These are phyloP conservation scores for Poeciliopsis retropinna DNA, from an alignment of 2,113 vertebrate genomes.

Conservation along the genomic window DNA sequence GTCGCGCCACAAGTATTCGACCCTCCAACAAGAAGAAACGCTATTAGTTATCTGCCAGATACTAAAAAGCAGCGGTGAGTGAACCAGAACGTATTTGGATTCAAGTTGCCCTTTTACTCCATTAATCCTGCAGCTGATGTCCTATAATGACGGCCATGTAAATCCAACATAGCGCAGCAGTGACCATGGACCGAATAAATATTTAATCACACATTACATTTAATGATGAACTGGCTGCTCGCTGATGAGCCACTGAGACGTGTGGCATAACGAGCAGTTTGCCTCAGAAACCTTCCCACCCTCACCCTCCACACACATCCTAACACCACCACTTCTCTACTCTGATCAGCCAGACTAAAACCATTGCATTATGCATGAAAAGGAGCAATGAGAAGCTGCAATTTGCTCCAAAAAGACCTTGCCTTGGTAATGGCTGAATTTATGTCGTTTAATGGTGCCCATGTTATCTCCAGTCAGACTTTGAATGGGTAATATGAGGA, in stretches of 20 bases:
- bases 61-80: background rate
- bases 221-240: constrained; percentile 67
- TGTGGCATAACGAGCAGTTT: constrained; percentile 61
- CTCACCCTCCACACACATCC: background rate
- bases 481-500: constrained; percentile 27
- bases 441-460: constrained; percentile 53
- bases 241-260: constrained; percentile 59
- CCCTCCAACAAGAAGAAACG: background rate
- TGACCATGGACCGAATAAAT: constrained; percentile 65
- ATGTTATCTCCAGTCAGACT: constrained; percentile 37
- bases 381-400: constrained; percentile 61
- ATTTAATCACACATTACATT: constrained; percentile 72
- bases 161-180: constrained; percentile 62
- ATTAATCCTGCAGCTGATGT: constrained; percentile 45
- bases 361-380: constrained; percentile 72
- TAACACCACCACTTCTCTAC: constrained; percentile 20
- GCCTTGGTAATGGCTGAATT: constrained; percentile 61
- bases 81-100: constrained; percentile 28
- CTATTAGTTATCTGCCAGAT: background rate
- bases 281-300: constrained; percentile 26
- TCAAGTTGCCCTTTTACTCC: constrained; percentile 22
- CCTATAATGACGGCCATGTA: constrained; percentile 61
- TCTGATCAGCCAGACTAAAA: constrained; percentile 67
- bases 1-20: background rate
- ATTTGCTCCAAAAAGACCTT: constrained; percentile 67